phyloP scores from a whole-genome alignment of 2,113 vertebrate species.

The Hiodon tergisus region DNA sequence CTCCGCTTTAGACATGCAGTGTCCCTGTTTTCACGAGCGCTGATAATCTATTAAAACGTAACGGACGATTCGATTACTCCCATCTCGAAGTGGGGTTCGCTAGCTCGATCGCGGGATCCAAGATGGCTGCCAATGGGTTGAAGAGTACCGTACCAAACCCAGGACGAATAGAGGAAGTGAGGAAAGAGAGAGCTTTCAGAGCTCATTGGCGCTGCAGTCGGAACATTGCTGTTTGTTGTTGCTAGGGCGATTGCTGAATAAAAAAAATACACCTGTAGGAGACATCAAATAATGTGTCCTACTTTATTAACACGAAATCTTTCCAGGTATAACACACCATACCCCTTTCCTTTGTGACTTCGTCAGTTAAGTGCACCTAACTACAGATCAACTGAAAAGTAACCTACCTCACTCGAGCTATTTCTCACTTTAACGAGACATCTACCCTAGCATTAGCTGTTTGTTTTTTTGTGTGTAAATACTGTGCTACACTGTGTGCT shows the following conservation, averaged over 20 bases:
- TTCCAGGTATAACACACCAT: too few species aligned
- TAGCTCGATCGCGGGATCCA: conserved; percentile 48
- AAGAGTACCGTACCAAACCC: conserved; percentile 48
- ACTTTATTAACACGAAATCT: too few species aligned
- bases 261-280: neutral
- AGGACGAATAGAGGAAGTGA: conserved; percentile 56
- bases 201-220: conserved; percentile 31
- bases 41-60: neutral
- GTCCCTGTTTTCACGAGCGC: neutral
- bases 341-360: too few species aligned
- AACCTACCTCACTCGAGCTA: too few species aligned
- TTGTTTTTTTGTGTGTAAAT: too few species aligned
- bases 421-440: too few species aligned
- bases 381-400: too few species aligned
- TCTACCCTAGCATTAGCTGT: too few species aligned
- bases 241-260: conserved; percentile 58
- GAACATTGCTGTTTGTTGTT: conserved; percentile 56
- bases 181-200: conserved; percentile 29
- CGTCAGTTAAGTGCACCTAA: too few species aligned
- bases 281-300: too few species aligned
- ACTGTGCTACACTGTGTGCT: too few species aligned
- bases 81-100: conserved; percentile 30
- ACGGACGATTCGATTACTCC: conserved; percentile 26
- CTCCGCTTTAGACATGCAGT: neutral
- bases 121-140: conserved; percentile 70